Evolutionary conservation across 2,113 vertebrate genomes (phyloP).

Genomic region (Ptyas mucosa): DNA sequence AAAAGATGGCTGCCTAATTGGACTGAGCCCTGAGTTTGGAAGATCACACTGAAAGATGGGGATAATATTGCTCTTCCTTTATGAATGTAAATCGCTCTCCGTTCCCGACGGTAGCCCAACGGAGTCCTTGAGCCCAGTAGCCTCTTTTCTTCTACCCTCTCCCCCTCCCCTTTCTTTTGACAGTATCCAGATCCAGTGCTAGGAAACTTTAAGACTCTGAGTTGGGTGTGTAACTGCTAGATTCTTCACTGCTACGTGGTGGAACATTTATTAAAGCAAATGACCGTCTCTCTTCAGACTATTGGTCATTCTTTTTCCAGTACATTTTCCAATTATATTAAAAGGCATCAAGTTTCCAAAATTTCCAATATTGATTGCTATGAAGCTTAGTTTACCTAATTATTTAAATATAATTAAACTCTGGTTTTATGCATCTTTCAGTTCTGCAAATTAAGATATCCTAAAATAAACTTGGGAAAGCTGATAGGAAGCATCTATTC

Average conservation of each 20-base stretch:
- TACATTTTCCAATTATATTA: neutral
- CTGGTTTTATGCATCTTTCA: neutral
- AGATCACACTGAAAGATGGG: neutral
- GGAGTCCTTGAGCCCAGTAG: constrained; percentile 1
- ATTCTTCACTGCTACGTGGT: neutral
- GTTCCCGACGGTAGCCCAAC: neutral
- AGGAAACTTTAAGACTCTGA: neutral
- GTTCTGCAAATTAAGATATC: neutral
- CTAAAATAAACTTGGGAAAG: neutral
- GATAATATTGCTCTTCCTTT: neutral
- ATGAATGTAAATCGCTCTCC: neutral
- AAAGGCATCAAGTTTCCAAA: neutral
- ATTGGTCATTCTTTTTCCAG: neutral
- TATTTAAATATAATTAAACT: neutral
- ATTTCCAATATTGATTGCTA: neutral
- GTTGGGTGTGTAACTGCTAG: too few species aligned
- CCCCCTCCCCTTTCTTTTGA: neutral
- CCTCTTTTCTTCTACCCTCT: neutral
- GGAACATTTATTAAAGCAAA: neutral
- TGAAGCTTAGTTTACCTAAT: neutral
- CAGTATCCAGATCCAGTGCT: constrained; percentile 11
- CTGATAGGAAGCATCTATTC: neutral
- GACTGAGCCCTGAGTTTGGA: neutral
- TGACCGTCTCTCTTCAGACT: neutral
- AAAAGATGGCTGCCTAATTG: neutral